A percentile compares a stretch with the other conserved stretches of the same genome.
phyloP scores from a whole-genome alignment of 1,140 invertebrate species.

The Bombus affinis region DNA sequence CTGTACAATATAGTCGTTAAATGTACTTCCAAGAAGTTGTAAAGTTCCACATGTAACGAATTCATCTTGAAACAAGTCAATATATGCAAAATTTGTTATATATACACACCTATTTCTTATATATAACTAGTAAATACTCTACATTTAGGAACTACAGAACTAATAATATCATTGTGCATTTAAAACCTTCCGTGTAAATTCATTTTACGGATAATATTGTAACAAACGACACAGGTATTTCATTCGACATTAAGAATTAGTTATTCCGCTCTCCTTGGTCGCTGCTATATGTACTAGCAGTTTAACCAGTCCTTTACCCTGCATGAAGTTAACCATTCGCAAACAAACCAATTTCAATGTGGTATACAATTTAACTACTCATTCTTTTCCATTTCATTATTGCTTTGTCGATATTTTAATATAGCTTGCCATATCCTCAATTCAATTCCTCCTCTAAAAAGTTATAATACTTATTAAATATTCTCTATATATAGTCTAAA shows the following conservation, averaged over 20 bases:
- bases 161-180: slow-evolving; percentile 62
- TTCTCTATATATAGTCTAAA: background rate
- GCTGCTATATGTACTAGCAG: background rate
- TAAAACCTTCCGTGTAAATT: slow-evolving; percentile 41
- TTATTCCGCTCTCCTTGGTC: background rate
- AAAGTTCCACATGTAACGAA: slow-evolving; percentile 13
- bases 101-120: slow-evolving; percentile 16
- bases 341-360: slow-evolving; percentile 8
- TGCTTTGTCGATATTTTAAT: slow-evolving; percentile 74
- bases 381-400: background rate
- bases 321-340: slow-evolving; percentile 23
- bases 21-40: background rate
- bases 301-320: slow-evolving; percentile 47
- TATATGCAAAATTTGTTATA: slow-evolving; percentile 36
- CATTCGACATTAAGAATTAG: slow-evolving; percentile 5
- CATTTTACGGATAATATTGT: slow-evolving; percentile 1
- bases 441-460: slow-evolving; percentile 84
- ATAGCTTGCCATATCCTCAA: slow-evolving; percentile 85
- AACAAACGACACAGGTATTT: slow-evolving; percentile 17
- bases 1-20: slow-evolving; percentile 1
- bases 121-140: slow-evolving; percentile 41
- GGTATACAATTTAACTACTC: slow-evolving; percentile 3
- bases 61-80: slow-evolving; percentile 20
- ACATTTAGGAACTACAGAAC: slow-evolving; percentile 62
- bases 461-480: slow-evolving; percentile 33